Conservation (phyloP, 2,888 invertebrate species). For the Chrysopilus asiliformis region DNA sequence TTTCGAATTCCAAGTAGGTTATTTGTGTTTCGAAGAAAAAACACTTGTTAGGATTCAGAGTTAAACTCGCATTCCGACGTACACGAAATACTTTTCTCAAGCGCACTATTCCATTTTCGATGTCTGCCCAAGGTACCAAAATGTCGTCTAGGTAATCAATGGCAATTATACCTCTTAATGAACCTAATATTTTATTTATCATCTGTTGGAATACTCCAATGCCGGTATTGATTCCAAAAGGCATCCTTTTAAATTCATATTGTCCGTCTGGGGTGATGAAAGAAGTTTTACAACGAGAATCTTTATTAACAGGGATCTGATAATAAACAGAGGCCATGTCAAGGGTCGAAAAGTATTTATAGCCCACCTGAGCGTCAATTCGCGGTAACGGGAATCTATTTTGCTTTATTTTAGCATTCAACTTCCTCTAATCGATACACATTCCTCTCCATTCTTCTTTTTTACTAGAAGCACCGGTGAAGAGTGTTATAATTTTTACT, state of each 20-base stretch:
- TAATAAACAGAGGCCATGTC: slow-evolving; percentile 11
- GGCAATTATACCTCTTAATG: too few relatives aligned
- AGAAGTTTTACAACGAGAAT: slow-evolving; percentile 18
- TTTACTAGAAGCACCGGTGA: slow-evolving; percentile 7
- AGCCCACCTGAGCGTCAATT: slow-evolving; percentile 7
- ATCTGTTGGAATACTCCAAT: slow-evolving; percentile 12
- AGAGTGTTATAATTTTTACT: slow-evolving; percentile 4
- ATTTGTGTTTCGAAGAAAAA: too few relatives aligned
- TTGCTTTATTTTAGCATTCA: slow-evolving; percentile 7
- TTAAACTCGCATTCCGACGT: too few relatives aligned
- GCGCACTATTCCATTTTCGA: too few relatives aligned
- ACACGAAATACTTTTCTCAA: too few relatives aligned
- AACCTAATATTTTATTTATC: slow-evolving; percentile 8
- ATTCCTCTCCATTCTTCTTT: slow-evolving; percentile 10
- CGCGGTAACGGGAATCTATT: slow-evolving; percentile 8
- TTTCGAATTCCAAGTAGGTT: too few relatives aligned
- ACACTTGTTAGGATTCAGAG: not conserved
- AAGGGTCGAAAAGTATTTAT: slow-evolving; percentile 5
- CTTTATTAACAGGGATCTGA: slow-evolving; percentile 6
- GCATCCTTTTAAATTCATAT: slow-evolving; percentile 14
- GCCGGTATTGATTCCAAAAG: slow-evolving; percentile 12
- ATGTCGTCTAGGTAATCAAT: too few relatives aligned
- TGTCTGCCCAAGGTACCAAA: too few relatives aligned
- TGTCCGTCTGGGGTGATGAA: slow-evolving; percentile 18
- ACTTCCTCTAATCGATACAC: slow-evolving; percentile 9